Conservation (phyloP, 1,140 invertebrate species). For the Dreissena rostriformis region DNA sequence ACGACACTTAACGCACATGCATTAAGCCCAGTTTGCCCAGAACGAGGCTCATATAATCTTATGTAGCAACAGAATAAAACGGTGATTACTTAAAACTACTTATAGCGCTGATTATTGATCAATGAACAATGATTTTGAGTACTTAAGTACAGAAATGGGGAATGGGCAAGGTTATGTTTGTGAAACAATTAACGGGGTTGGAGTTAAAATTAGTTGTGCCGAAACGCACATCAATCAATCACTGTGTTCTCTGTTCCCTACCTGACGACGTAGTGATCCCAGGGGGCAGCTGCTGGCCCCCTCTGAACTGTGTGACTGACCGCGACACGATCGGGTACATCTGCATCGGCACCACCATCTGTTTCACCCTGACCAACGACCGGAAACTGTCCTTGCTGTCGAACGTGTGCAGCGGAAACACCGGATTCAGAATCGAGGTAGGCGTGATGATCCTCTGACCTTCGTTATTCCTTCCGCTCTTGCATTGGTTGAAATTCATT, state of each 20-base stretch:
- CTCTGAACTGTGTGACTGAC: background rate
- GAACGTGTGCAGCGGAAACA: slow-evolving; percentile 46
- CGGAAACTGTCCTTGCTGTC: background rate
- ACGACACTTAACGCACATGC: no score
- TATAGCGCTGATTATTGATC: no score
- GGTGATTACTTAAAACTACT: no score
- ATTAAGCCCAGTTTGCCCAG: no score
- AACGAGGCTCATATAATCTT: no score
- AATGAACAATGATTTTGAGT: no score
- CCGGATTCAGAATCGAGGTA: slow-evolving; percentile 45
- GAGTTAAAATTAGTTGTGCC: no score
- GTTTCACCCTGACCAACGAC: background rate
- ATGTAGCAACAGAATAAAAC: no score
- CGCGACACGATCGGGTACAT: slow-evolving; percentile 47
- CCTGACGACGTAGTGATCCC: background rate
- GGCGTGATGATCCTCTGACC: background rate
- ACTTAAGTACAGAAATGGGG: no score
- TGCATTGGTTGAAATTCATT: background rate
- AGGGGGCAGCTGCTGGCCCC: background rate
- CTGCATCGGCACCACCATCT: slow-evolving; percentile 49
- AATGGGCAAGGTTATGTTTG: no score
- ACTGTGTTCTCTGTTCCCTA: background rate
- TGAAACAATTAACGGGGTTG: no score
- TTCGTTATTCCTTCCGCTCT: slow-evolving; percentile 26
- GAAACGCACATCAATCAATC: no score